Conservation (phyloP, 2,888 invertebrate genomes). For the Tetanocera ferruginea region DNA sequence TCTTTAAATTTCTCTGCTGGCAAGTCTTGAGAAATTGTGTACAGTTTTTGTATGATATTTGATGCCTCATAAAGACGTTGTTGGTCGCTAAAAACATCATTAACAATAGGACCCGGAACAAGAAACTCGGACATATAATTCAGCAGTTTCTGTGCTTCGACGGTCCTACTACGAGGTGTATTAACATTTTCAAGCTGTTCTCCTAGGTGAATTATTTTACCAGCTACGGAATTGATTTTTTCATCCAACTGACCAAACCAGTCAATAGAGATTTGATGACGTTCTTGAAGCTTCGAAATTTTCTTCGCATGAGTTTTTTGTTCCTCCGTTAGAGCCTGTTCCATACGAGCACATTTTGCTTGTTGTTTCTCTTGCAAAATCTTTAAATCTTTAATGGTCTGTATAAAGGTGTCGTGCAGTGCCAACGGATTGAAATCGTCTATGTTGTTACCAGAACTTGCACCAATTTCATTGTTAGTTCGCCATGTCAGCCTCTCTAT, state of each 20-base stretch:
- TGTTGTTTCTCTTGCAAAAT: conserved; percentile 87
- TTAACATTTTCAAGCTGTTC: conserved; percentile 98
- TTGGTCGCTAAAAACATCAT: conserved; percentile 89
- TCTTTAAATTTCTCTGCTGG: conserved; percentile 88
- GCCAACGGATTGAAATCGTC: conserved; percentile 87
- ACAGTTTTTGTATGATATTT: conserved; percentile 96
- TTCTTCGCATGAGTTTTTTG: conserved; percentile 86
- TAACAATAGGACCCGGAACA: conserved; percentile 85
- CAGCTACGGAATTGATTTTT: conserved; percentile 96
- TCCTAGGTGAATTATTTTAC: conserved; percentile 97
- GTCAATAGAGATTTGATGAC: conserved; percentile 88
- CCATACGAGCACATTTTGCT: conserved; percentile 86
- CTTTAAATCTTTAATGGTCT: conserved; percentile 87
- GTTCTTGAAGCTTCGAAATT: conserved; percentile 85
- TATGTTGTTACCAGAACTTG: conserved; percentile 33
- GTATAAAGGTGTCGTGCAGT: conserved; percentile 91
- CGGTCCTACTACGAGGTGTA: conserved; percentile 92
- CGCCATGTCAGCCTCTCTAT: conserved; percentile 97
- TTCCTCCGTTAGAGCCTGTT: conserved; percentile 86
- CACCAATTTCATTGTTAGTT: conserved; percentile 78
- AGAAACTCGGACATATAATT: conserved; percentile 94
- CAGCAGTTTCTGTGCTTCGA: conserved; percentile 94
- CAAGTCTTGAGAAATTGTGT: conserved; percentile 95
- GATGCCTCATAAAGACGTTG: conserved; percentile 88
- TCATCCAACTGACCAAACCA: conserved; percentile 94